These are phyloP conservation scores for Staurois parvus DNA, from an alignment of 2,797 vertebrate genomes.

Conservation along the genomic window DNA sequence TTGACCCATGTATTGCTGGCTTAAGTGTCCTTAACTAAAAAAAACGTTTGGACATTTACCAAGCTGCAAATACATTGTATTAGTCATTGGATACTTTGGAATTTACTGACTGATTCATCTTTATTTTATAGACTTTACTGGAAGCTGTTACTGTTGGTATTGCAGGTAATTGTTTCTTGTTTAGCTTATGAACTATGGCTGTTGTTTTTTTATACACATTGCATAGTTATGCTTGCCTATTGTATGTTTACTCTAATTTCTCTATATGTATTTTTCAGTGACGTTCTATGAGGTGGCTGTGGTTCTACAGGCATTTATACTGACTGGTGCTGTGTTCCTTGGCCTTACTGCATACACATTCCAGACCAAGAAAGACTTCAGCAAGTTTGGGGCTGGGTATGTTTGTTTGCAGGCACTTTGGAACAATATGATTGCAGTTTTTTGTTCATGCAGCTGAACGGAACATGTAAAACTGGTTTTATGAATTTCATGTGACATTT, in stretches of 20 bases:
- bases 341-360: conserved; percentile 89
- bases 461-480: background rate
- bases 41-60: background rate
- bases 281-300: conserved; percentile 88
- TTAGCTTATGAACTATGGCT: background rate
- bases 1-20: no score
- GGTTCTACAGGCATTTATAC: conserved; percentile 88
- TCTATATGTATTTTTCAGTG: conserved; percentile 76
- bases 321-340: conserved; percentile 90
- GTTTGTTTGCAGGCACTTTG: conserved; percentile 60
- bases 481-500: background rate
- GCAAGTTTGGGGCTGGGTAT: conserved; percentile 91
- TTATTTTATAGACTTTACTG: conserved; percentile 83
- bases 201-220: background rate
- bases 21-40: background rate
- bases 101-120: conserved; percentile 36
- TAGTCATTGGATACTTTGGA: no score
- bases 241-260: background rate
- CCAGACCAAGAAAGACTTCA: conserved; percentile 95
- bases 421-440: background rate
- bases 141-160: conserved; percentile 89
- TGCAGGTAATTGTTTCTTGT: conserved; percentile 77
- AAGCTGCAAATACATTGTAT: no score
- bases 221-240: background rate
- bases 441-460: background rate